These are phyloP conservation scores for Dasypus novemcinctus DNA, from an alignment of 2,113 vertebrate species.

Conservation along the genomic window DNA sequence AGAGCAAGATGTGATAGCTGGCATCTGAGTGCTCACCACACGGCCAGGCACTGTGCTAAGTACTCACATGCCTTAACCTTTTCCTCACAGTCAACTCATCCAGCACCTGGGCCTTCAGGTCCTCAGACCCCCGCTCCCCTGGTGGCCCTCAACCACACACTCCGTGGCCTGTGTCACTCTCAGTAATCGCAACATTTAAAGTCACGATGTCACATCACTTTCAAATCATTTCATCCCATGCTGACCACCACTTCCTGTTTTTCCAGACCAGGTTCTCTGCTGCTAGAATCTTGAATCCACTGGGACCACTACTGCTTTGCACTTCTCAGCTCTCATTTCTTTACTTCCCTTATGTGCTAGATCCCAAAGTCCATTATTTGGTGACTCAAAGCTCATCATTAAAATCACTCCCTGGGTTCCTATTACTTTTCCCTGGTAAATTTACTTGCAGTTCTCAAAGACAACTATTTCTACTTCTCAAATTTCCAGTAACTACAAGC, in stretches of 20 bases:
- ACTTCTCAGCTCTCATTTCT: not conserved
- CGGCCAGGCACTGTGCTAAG: not conserved
- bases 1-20: not conserved
- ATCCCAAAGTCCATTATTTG: not conserved
- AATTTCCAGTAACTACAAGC: not conserved
- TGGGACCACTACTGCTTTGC: not conserved
- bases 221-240: not conserved
- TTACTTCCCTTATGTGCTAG: not conserved
- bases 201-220: not conserved
- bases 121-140: not conserved
- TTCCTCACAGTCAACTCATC: not conserved
- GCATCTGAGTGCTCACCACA: accelerated
- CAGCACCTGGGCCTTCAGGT: not conserved
- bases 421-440: too few relatives aligned
- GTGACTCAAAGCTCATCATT: not conserved
- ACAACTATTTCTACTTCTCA: not conserved
- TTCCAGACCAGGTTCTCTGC: not conserved
- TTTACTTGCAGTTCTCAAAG: not conserved
- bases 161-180: not conserved
- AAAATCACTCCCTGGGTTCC: not conserved
- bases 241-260: not conserved
- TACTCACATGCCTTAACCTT: too few relatives aligned
- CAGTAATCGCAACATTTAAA: not conserved
- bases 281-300: not conserved
- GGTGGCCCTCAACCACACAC: not conserved